Evolutionary conservation across 1,140 invertebrate species (phyloP), one percentile per base, ranked within the genome.

Genomic region (Idris sp.): DNA sequence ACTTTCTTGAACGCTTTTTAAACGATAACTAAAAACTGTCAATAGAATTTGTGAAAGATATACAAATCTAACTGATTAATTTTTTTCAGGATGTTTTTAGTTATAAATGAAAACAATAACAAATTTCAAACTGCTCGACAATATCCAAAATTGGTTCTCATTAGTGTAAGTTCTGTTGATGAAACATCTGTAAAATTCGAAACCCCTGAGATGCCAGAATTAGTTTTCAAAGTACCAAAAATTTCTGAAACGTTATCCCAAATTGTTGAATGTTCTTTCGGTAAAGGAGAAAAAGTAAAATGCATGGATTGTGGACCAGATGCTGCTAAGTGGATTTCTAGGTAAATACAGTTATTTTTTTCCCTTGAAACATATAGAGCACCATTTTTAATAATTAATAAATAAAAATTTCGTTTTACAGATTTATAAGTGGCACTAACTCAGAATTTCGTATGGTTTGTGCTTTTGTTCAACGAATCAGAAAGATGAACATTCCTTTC

Each of bases 241-340:
- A 35, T 9, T 6, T 28, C 14, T 0, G 44, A 74, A 36, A 33
- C 49, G 4, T 40, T 25, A 28, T 11, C 25, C 3, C 38, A 64
- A 72, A 44, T 74, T 43, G 38, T 78, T 6, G 51, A 78, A 4
- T 83, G 80, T 30, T 61, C 53, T 2, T 76, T 84, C 76, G 84
- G 83, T 81, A 81, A 67, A 43, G 78, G 75, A 2, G 83, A 85
- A 62, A 46, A 67, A 13, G 33, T 86, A 0, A 76, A 81, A 14
- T 81, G 83, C 51, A 77, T 84, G 15, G 86, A 88, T 76, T 88
- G 86, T 64, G 86, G 86, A n/a, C 30, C 79, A 10, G 81, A 81
- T 36, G 65, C 79, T 7, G 80, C 81, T 4, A 69, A 77, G 64
- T 88, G 86, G 86, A 71, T 88, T 22, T 86, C 85, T 0, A 81